Percentiles rank a stretch among this genome's conserved stretches.
Evolutionary conservation across 2,888 invertebrate genomes (phyloP).

Genomic region (Automeris io): DNA sequence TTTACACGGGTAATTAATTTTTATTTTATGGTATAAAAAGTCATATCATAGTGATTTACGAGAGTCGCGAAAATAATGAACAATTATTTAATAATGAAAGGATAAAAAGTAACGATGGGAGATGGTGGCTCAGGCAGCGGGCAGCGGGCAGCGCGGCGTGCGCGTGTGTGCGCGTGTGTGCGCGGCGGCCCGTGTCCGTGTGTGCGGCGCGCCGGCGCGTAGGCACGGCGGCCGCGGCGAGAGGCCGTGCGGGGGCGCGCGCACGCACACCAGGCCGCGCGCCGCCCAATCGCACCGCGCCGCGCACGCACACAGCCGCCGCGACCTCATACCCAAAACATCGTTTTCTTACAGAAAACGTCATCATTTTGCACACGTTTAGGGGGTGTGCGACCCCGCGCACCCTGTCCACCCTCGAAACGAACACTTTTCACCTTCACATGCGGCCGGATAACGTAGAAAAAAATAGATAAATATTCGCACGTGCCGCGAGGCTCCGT

Average conservation of each 20-base stretch:
- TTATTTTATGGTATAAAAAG: not conserved
- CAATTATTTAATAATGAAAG: conserved; percentile 1
- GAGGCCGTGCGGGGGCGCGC: conserved; percentile 61
- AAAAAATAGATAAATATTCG: conserved; percentile 53
- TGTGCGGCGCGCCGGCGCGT: conserved; percentile 30
- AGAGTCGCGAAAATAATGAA: not conserved
- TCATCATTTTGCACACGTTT: conserved; percentile 58
- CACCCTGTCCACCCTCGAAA: conserved; percentile 30
- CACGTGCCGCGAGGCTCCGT: conserved; percentile 25
- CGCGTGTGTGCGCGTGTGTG: conserved; percentile 22
- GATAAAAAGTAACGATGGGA: conserved; percentile 1
- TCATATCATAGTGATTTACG: not conserved
- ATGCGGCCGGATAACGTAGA: conserved; percentile 22
- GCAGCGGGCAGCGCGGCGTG: conserved; percentile 16
- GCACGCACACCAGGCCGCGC: conserved; percentile 44
- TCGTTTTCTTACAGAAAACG: conserved; percentile 49
- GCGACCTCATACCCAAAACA: conserved; percentile 39
- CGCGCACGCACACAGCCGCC: conserved; percentile 41
- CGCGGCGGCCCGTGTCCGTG: conserved; percentile 26
- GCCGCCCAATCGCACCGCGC: conserved; percentile 56
- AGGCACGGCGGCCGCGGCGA: conserved; percentile 48
- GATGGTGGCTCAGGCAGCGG: conserved; percentile 11
- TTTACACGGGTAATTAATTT: not conserved
- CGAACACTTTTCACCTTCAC: conserved; percentile 10
- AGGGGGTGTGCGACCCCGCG: conserved; percentile 50